Evolutionary conservation across 2,113 vertebrate genomes (phyloP).

Genomic region (Catharus minimus): DNA sequence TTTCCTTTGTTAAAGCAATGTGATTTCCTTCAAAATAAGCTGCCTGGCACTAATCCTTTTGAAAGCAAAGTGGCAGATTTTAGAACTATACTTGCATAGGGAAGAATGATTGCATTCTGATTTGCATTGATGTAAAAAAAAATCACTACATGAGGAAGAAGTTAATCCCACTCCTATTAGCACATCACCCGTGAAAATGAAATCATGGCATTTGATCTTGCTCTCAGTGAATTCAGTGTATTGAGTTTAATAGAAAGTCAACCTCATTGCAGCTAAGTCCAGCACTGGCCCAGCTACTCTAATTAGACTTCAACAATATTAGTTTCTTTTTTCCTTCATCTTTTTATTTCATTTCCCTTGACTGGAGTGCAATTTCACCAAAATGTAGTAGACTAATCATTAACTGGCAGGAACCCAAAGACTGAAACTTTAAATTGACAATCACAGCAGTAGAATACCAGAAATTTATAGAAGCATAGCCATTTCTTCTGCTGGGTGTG

Average conservation of each 20-base stretch:
- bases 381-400: slow-evolving; percentile 12
- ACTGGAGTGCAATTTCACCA: slow-evolving; percentile 43
- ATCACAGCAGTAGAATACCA: not conserved
- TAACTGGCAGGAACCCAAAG: slow-evolving; percentile 13
- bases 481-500: not conserved
- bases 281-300: not conserved
- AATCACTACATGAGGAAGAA: not conserved
- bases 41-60: not conserved
- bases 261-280: not conserved
- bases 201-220: slow-evolving; percentile 23
- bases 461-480: slow-evolving; percentile 11
- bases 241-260: slow-evolving; percentile 11
- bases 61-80: not conserved
- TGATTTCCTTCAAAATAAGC: not conserved
- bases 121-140: slow-evolving; percentile 3
- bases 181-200: slow-evolving; percentile 1
- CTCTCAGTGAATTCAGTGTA: slow-evolving; percentile 1
- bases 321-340: not conserved
- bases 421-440: slow-evolving; percentile 30
- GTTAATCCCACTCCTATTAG: slow-evolving; percentile 27
- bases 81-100: not conserved
- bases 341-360: slow-evolving; percentile 58
- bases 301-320: slow-evolving; percentile 31
- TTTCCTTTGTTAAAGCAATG: not conserved
- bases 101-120: not conserved